Conservation (phyloP, 2,797 vertebrate genomes). For the Poliocrania exsul region DNA sequence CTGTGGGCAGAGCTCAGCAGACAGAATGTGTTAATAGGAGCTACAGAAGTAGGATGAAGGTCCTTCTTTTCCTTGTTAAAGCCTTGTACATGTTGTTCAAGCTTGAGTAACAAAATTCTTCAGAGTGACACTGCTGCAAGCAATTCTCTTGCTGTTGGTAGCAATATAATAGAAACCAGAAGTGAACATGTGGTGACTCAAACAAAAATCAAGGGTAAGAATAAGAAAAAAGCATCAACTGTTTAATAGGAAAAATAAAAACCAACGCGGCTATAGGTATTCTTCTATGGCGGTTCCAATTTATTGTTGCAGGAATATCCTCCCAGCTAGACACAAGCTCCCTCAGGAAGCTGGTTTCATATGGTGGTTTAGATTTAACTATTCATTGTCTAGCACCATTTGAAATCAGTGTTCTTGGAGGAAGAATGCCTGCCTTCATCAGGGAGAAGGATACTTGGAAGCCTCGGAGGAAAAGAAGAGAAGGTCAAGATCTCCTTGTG, state of each 20-base stretch:
- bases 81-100: neutral
- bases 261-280: neutral
- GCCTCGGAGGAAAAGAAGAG: neutral
- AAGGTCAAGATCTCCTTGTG: neutral
- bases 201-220: slow-evolving; percentile 1
- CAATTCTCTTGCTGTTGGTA: slow-evolving; percentile 10
- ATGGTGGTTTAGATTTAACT: slow-evolving; percentile 99
- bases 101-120: neutral
- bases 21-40: neutral
- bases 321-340: slow-evolving; percentile 73
- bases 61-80: neutral
- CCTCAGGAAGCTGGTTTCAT: slow-evolving; percentile 98
- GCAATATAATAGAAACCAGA: neutral
- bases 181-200: neutral
- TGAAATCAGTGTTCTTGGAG: slow-evolving; percentile 99
- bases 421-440: slow-evolving; percentile 76
- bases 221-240: neutral
- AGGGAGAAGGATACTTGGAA: neutral
- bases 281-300: slow-evolving; percentile 32
- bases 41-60: neutral
- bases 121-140: neutral
- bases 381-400: slow-evolving; percentile 98
- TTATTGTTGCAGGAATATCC: slow-evolving; percentile 35
- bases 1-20: neutral
- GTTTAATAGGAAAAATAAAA: neutral